phyloP scores from a whole-genome alignment of 2,888 invertebrate genomes.

The Diarsia mendica region DNA sequence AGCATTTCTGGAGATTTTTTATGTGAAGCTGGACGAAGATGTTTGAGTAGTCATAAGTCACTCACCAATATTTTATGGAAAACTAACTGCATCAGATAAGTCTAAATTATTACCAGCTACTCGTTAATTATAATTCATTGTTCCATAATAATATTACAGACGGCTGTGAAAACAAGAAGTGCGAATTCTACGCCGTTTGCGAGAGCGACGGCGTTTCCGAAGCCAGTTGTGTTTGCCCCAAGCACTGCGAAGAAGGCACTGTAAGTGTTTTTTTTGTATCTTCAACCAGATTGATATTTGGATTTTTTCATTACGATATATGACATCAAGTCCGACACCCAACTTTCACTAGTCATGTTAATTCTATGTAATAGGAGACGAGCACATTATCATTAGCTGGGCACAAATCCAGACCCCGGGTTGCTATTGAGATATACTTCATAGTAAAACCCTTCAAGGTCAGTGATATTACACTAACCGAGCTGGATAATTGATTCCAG shows the following conservation, averaged over 20 bases:
- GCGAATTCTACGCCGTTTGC: conserved; percentile 94
- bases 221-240: conserved; percentile 91
- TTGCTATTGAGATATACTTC: not conserved
- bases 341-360: not conserved
- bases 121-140: not conserved
- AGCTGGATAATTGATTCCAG: not conserved
- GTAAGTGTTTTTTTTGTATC: conserved; percentile 72
- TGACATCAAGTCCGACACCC: not conserved
- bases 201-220: conserved; percentile 91
- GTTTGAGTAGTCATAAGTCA: not conserved
- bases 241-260: conserved; percentile 90
- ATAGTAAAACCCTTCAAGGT: not conserved
- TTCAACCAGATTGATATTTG: not conserved
- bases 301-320: not conserved
- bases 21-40: not conserved
- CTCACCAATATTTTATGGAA: not conserved
- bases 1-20: not conserved
- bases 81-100: not conserved
- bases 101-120: not conserved
- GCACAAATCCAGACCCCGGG: not conserved
- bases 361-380: no score
- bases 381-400: no score
- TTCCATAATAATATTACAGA: conserved; percentile 84
- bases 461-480: not conserved
- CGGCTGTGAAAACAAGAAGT: conserved; percentile 95